Evolutionary conservation across 2,888 invertebrate genomes (phyloP).

Genomic region (Lepeophtheirus nordmannii): DNA sequence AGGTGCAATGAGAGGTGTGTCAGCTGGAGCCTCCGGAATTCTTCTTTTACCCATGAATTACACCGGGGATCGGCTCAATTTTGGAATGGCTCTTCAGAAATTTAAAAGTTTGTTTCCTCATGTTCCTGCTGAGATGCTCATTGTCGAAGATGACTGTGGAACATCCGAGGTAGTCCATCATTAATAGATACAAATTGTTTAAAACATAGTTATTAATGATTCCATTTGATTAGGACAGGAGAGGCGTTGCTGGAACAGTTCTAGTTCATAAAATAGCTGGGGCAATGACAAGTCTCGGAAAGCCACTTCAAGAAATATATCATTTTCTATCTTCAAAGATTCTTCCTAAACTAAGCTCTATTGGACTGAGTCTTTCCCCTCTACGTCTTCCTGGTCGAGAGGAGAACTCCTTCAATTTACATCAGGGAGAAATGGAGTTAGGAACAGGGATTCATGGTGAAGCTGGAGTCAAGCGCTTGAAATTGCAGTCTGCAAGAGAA

Average conservation of each 20-base stretch:
- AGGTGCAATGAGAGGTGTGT: constrained; percentile 46
- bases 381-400: constrained; percentile 51
- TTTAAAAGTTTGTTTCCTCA: constrained; percentile 37
- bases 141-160: constrained; percentile 53
- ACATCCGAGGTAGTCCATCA: not conserved
- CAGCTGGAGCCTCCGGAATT: constrained; percentile 10
- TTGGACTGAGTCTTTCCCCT: constrained; percentile 50
- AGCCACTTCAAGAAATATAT: constrained; percentile 43
- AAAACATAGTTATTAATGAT: not conserved
- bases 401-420: constrained; percentile 45
- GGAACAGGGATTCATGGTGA: constrained; percentile 44
- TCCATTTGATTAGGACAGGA: constrained; percentile 36
- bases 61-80: constrained; percentile 61
- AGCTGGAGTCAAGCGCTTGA: constrained; percentile 41
- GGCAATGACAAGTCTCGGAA: constrained; percentile 50
- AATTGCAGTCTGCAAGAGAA: constrained; percentile 36
- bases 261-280: constrained; percentile 50
- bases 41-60: constrained; percentile 58
- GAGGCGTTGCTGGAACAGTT: constrained; percentile 45
- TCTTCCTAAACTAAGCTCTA: constrained; percentile 45
- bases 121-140: constrained; percentile 35
- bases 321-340: constrained; percentile 33
- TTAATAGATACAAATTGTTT: not conserved
- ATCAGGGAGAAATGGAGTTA: constrained; percentile 49
- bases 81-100: constrained; percentile 61